Evolutionary conservation across 1,140 invertebrate genomes (phyloP), one percentile per base, ranked within the genome.

Genomic region (Lutraria rhynchaena): DNA sequence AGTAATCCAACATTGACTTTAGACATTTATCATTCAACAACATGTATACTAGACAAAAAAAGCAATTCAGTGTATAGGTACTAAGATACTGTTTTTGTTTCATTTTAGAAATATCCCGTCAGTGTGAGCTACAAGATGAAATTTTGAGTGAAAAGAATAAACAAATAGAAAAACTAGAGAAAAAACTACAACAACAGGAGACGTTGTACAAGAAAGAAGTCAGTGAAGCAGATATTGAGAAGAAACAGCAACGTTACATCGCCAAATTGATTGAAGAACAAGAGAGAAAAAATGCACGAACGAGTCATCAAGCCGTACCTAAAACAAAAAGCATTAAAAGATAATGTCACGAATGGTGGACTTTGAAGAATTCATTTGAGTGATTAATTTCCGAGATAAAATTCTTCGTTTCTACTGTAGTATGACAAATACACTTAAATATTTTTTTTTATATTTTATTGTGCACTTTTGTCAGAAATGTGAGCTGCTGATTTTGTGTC

Each of bases 241-340:
- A 75, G 57, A 75, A 75, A 61, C 73, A 75, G 33, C 73, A 75
- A 27, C 35, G 73, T 19, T 75, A 75, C 44, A 75, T 75, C 19
- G 73, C 73, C 22, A 44, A 49, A 44, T 9, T 61, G 27, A 57
- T 75, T 41, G 73, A 60, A 35, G 73, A 75, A 60, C 53, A 75
- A 46, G 73, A 75, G 24, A 27, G 73, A 4, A 75, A 75, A 33
- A 46, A 61, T 57, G 41, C 55, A 7, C 73, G 73, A 19, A 13
- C 37, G 2, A 35, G 57, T 17, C 73, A 75, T 22, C 35, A n/a
- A 17, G 55, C 55, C 33, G 73, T 75, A 24, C 58, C 73, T 19
- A 75, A 75, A 44, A 61, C 73, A 22, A 75, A 75, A 24, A 24
- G 35, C 24, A 57, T 35, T 13, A 75, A 49, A 63, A 71, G 53